Percentiles rank a stretch among this genome's conserved stretches.
These are phyloP conservation scores for Sinocyclocheilus anshuiensis DNA, from an alignment of 2,113 vertebrate species.

Conservation along the genomic window DNA sequence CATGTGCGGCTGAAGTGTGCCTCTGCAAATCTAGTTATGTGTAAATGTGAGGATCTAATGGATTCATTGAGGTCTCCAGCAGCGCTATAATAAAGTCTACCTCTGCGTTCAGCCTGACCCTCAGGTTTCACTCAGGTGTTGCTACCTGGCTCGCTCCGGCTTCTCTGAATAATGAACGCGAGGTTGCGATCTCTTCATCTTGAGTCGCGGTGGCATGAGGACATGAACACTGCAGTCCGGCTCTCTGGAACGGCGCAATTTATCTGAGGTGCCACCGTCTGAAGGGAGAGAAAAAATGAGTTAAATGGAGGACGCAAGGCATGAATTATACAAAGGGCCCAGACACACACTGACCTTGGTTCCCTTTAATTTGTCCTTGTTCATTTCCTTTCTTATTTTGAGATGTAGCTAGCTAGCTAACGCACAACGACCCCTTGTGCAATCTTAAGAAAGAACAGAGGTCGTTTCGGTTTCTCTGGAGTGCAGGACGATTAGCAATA, in stretches of 20 bases:
- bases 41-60: neutral
- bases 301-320: constrained; percentile 67
- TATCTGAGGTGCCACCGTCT: constrained; percentile 57
- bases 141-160: constrained; percentile 18
- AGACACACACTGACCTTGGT: constrained; percentile 59
- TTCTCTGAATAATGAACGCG: constrained; percentile 56
- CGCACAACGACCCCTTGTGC: constrained; percentile 1
- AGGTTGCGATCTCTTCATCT: constrained; percentile 68
- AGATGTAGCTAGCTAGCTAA: neutral
- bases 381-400: constrained; percentile 10
- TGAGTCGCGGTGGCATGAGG: constrained; percentile 63
- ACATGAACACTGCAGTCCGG: constrained; percentile 62
- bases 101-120: neutral
- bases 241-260: constrained; percentile 61
- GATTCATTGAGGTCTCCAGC: neutral
- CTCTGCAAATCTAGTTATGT: neutral
- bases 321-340: constrained; percentile 72
- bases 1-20: neutral
- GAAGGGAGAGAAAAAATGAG: constrained; percentile 55
- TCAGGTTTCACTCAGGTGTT: constrained; percentile 24
- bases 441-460: constrained; percentile 15
- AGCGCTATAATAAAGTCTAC: neutral
- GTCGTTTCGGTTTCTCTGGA: constrained; percentile 22
- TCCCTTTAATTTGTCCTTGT: constrained; percentile 42
- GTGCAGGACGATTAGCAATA: constrained; percentile 67